A percentile compares a stretch with the other conserved stretches of the same genome.
Evolutionary conservation across 2,797 vertebrate species (phyloP).

Genomic region (Gambelia wislizenii): DNA sequence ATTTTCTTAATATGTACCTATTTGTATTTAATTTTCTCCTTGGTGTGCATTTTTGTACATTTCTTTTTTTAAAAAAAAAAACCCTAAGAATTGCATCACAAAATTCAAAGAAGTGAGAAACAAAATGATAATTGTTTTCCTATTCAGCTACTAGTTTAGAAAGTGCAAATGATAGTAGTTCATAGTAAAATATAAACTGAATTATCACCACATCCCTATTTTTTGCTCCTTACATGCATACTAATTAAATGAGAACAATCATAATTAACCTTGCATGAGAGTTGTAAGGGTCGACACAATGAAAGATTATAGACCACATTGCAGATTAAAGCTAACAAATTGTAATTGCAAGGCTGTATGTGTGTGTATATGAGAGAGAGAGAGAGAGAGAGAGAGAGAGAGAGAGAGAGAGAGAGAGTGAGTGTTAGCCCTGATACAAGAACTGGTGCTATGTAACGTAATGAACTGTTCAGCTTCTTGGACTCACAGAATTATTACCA

Average conservation of each 20-base stretch:
- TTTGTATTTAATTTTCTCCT: background rate
- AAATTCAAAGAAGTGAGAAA: background rate
- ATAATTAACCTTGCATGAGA: background rate
- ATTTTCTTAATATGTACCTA: background rate
- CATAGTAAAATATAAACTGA: background rate
- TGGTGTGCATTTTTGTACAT: background rate
- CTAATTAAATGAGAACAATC: background rate
- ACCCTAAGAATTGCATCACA: background rate
- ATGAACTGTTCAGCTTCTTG: constrained; percentile 25
- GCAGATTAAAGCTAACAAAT: constrained; percentile 27
- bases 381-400: background rate
- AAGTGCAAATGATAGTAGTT: background rate
- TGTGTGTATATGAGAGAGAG: background rate
- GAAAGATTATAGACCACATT: background rate
- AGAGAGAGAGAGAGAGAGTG: background rate
- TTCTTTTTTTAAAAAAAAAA: background rate
- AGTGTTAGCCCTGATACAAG: constrained; percentile 10
- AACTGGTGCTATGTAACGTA: constrained; percentile 12
- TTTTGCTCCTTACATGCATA: background rate
- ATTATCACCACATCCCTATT: background rate
- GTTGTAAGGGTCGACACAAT: background rate
- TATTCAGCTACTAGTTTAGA: background rate
- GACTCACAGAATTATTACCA: constrained; percentile 47
- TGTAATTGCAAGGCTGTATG: background rate
- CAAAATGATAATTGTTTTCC: background rate